Evolutionary conservation across 2,113 vertebrate species (phyloP), one percentile per base, ranked within the genome.

Genomic region (Grammomys dolichurus): DNA sequence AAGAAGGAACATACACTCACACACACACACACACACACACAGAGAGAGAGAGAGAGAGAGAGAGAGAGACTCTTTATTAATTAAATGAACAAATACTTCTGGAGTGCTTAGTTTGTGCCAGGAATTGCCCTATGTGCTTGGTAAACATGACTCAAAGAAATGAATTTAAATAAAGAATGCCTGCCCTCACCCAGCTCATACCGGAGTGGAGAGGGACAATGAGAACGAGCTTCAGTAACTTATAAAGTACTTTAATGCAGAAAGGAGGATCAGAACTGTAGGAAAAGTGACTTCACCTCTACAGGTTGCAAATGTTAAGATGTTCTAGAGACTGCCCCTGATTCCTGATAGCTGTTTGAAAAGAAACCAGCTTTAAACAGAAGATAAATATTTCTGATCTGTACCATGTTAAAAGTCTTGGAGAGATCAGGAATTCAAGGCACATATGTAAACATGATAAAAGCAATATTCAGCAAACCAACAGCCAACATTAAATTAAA

Each of bases 21-120:
- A 70, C 33, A 17, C 36, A 40, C 40, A 12, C 11, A 76, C 11
- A 76, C 43, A 76, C 20, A 75, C 89, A 51, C 5, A 51, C 48
- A 51, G 48, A 51, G 48, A 80, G 17, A 58, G 56, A 5, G 16
- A 58, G 17, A 58, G 20, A 60, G 20, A 60, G 19, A 22, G 58
- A 60, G 5, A 60, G 40, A 40, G 40, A 40, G 40, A 40, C 40
- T 51, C 14, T 63, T 90, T 87, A 90, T 89, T 73, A 72, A 92
- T 82, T 86, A 93, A 96, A 81, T 91, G 36, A 17, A 75, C 54
- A 94, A 92, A 67, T 90, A 90, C 78, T 88, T 96, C 36, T 80
- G 48, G n/a, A 94, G 28, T 20, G 78, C 31, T 28, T 89, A n/a
- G 40, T 90, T n/a, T 43, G 28, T 77, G 96, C 22, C 51, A 77